Evolutionary conservation across 1,140 invertebrate genomes (phyloP).

Genomic region (Drosophila ananassae): DNA sequence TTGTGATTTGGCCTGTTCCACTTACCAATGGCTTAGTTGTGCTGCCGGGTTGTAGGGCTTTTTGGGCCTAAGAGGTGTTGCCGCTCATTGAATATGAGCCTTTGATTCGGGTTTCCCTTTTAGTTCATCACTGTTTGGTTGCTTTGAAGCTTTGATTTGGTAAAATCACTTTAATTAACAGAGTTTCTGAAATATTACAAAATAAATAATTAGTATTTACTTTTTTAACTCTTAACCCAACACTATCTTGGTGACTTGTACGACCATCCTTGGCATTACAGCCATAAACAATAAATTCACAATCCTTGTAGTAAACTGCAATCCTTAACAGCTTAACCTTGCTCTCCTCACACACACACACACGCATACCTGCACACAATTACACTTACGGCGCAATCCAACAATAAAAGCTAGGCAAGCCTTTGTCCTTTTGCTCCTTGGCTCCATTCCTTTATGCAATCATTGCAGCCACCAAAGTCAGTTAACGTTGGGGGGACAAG

Average conservation of each 20-base stretch:
- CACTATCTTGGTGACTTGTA: not conserved
- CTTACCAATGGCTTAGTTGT: conserved; percentile 24
- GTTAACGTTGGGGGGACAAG: conserved; percentile 2
- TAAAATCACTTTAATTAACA: conserved; percentile 31
- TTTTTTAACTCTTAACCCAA: not conserved
- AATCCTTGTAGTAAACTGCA: conserved; percentile 13
- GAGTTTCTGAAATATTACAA: conserved; percentile 14
- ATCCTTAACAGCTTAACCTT: conserved; percentile 43
- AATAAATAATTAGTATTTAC: conserved; percentile 4
- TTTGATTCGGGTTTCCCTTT: conserved; percentile 41
- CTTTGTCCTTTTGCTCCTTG: conserved; percentile 57
- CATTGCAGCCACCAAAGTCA: conserved; percentile 59
- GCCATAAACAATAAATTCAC: not conserved
- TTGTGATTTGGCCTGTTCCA: conserved; percentile 24
- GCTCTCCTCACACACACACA: conserved; percentile 28
- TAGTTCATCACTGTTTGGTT: conserved; percentile 13
- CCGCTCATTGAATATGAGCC: not conserved
- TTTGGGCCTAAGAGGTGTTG: conserved; percentile 5
- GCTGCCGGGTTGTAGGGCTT: conserved; percentile 10
- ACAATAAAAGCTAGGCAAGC: conserved; percentile 45
- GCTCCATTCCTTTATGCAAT: conserved; percentile 66
- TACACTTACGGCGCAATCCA: conserved; percentile 25
- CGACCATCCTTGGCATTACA: not conserved
- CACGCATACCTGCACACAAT: conserved; percentile 3
- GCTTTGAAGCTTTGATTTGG: conserved; percentile 12